These are phyloP conservation scores for Nothura maculosa DNA, from an alignment of 2,797 vertebrate species.

Conservation along the genomic window DNA sequence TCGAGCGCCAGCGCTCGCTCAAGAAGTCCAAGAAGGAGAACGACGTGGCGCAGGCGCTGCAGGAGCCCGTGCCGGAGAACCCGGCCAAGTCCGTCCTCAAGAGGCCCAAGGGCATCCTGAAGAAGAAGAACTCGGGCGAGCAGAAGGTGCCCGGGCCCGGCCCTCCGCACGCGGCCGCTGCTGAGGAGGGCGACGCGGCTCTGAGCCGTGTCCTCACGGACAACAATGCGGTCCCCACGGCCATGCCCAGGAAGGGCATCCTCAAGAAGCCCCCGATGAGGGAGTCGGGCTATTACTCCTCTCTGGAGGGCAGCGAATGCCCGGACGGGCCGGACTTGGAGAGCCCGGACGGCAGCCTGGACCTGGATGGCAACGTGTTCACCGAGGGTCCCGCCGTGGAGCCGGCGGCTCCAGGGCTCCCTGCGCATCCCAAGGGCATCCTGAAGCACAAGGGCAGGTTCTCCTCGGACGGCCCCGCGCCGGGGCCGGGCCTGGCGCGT, in stretches of 20 bases:
- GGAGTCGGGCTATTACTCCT: slow-evolving; percentile 94
- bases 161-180: rapidly evolving
- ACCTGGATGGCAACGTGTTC: slow-evolving; percentile 30
- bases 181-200: neutral
- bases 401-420: neutral
- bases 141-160: slow-evolving; percentile 75
- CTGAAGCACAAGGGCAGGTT: slow-evolving; percentile 92
- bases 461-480: slow-evolving; percentile 79
- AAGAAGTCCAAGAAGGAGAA: slow-evolving; percentile 96
- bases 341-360: neutral
- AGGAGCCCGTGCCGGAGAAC: slow-evolving; percentile 75
- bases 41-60: slow-evolving; percentile 86
- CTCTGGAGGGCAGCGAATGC: slow-evolving; percentile 89
- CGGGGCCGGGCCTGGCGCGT: slow-evolving; percentile 79
- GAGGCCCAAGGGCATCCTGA: slow-evolving; percentile 92
- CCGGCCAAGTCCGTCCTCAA: slow-evolving; percentile 79
- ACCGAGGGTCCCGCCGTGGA: neutral
- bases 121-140: slow-evolving; percentile 85
- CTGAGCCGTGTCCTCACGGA: neutral
- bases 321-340: slow-evolving; percentile 71
- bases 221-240: rapidly evolving
- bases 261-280: slow-evolving; percentile 90
- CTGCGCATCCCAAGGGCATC: slow-evolving; percentile 87
- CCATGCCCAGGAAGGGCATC: slow-evolving; percentile 91
- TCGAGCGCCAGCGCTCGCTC: slow-evolving; percentile 92